Base-by-base conservation (phyloP, 2,113 vertebrate species). In the Rhegmatorhina hoffmannsi region DNA sequence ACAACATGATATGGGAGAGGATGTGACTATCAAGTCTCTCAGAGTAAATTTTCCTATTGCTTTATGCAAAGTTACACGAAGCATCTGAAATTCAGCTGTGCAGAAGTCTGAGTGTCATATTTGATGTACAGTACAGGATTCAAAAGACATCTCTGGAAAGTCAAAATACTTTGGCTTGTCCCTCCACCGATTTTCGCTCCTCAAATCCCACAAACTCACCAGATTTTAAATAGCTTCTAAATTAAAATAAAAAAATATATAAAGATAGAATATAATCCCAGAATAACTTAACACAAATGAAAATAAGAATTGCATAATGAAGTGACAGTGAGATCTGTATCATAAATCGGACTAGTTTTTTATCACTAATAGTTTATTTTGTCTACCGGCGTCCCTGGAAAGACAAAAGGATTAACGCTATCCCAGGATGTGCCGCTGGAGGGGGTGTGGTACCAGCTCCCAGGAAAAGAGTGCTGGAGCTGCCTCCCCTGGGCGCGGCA, bases 341-440 rank as follows among this genome's bases (percentile, higher is more conserved):
- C 44, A 63, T 23, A 74, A 69, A 43, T 21, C 0, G 1, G 18
- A 43, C 38, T 0, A 47, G 64, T 1, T 74, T 67, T 70, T 36
- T 20, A 33, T 7, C 31, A 74, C 38, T 40, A 55, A 19, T 4
- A 0, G 5, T 36, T 84, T 62, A 20, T 68, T 38, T 52, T 33
- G n/a, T 8, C 6, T 5, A 31, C 6, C 11, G 44, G 17, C 1
- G 0, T 3, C 6, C 18, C 33, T 23, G 47, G 56, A 7, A 17
- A 66, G 29, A 34, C 3, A 44, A 23, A 43, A 64, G 29, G 21
- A 33, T 15, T 26, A 4, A 0, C 8, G 89, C 63, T 76, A 88
- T 79, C 34, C 94, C 86, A 74, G 49, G 43, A 13, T 5, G 23
- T 28, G 76, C 92, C 95, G 74, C 94, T 82, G 93, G 97, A 90